Evolutionary conservation across 1,140 invertebrate genomes (phyloP).

Genomic region (Neotoxoptera formosana): DNA sequence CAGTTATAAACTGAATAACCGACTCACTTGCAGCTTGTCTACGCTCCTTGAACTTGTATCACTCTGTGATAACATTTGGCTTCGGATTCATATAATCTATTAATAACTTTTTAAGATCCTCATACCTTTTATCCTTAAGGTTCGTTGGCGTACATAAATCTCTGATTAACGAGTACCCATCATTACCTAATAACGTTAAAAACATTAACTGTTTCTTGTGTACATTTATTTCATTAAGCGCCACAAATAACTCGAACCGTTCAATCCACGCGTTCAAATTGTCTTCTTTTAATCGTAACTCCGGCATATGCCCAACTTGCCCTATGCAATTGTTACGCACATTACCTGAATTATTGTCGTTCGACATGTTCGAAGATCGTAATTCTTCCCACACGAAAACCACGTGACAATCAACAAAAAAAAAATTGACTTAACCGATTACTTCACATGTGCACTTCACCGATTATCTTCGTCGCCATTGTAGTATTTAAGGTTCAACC

Average conservation of each 20-base stretch:
- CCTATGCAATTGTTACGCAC: neutral
- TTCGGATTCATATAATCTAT: conserved; percentile 5
- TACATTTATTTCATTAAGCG: neutral
- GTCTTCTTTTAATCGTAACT: neutral
- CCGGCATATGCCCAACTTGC: neutral
- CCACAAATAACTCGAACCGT: neutral
- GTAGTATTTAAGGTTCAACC: too few species aligned
- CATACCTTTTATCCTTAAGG: neutral
- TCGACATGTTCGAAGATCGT: too few species aligned
- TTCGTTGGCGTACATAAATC: neutral
- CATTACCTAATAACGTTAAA: neutral
- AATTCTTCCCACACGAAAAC: too few species aligned
- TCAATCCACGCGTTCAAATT: neutral
- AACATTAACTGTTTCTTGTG: neutral
- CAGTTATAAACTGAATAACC: neutral
- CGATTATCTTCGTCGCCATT: too few species aligned
- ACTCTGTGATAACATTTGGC: neutral
- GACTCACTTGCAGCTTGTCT: neutral
- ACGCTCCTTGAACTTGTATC: conserved; percentile 1
- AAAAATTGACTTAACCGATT: too few species aligned
- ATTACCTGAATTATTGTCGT: too few species aligned
- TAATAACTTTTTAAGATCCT: neutral
- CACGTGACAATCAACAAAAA: too few species aligned
- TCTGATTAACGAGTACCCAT: neutral
- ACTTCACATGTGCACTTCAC: too few species aligned